These are phyloP conservation scores for Elymnias hypermnestra DNA, from an alignment of 1,140 invertebrate species.

Conservation along the genomic window DNA sequence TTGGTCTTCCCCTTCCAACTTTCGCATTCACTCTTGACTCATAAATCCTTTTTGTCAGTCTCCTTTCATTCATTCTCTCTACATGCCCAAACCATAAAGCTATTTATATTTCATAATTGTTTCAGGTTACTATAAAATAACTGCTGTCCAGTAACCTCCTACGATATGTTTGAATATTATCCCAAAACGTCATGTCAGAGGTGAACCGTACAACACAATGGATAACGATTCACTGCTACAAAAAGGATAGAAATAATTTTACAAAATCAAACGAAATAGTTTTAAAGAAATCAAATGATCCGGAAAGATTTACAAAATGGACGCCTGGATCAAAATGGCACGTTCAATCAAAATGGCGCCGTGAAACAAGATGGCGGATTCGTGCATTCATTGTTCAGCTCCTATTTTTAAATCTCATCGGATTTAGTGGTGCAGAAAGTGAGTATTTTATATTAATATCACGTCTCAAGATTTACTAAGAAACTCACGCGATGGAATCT, in stretches of 20 bases:
- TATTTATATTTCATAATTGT: slow-evolving; percentile 1
- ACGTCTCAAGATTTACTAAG: neutral
- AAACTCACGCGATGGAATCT: too few species aligned
- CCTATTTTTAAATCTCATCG: slow-evolving; percentile 50
- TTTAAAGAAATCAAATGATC: too few species aligned
- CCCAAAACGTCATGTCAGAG: slow-evolving; percentile 41
- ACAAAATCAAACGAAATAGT: too few species aligned
- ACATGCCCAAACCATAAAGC: too few species aligned
- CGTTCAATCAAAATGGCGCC: slow-evolving; percentile 34
- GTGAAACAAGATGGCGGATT: slow-evolving; percentile 35
- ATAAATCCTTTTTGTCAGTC: too few species aligned
- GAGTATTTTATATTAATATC: slow-evolving; percentile 22
- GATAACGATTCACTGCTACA: slow-evolving; percentile 14
- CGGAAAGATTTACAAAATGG: too few species aligned
- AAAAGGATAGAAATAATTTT: too few species aligned
- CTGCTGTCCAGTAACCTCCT: slow-evolving; percentile 12
- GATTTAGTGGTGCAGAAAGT: slow-evolving; percentile 48
- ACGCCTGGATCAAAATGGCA: too few species aligned
- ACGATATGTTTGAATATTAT: slow-evolving; percentile 48
- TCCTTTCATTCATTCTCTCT: too few species aligned
- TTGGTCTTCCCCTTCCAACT: too few species aligned
- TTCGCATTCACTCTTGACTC: too few species aligned
- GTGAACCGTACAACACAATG: slow-evolving; percentile 34
- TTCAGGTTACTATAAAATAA: slow-evolving; percentile 12
- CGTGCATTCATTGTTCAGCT: slow-evolving; percentile 47